Evolutionary conservation across 92 coral and sea anemone genomes (phyloP), one percentile per base, ranked within the genome.

Genomic region (Zoanthus solanderi): DNA sequence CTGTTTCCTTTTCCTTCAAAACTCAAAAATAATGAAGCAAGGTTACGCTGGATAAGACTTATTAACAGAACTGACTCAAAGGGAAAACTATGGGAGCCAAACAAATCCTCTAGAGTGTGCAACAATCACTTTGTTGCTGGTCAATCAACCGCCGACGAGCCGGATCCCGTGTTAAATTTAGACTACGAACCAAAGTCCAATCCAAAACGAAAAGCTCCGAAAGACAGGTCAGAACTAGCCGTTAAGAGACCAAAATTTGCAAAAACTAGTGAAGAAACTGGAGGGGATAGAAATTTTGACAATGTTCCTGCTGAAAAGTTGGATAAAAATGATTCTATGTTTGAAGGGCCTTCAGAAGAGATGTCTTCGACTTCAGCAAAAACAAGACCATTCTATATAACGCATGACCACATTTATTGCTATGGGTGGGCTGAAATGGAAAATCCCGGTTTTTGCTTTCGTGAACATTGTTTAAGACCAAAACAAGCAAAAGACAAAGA

Each of bases 1-100:
- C 71, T 84, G 61, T 84, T 84, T 48, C 84, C 78, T 75, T 77
- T 87, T 63, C 89, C 89, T 28, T 78, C 85, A 30, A 76, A 78
- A 78, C 85, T n/a, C 18, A 87, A 87, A 65, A 46, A 69, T 75
- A 78, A 47, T 30, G 72, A 78, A 67, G 72, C 78, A 45, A 84
- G 90, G 71, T 29, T 18, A 71, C 78, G 90, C 58, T 78, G 85
- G 90, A 63, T 83, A 73, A 71, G 50, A 75, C 63, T 65, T 17
- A 77, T 78, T 46, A 77, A 67, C 46, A 87, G 89, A 75, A 44
- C 68, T 37, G 82, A 77, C 48, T 28, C 57, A 77, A 79, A 87
- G 4, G 73, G 81, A 31, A 34, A 85, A 31, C 53, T 75, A 17
- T 75, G 74, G 83, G 10, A 74, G 75, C 75, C 83, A 11, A 86